Evolutionary conservation across 2,797 vertebrate genomes (phyloP), one percentile per base, ranked within the genome.

Genomic region (Tragelaphus oryx): DNA sequence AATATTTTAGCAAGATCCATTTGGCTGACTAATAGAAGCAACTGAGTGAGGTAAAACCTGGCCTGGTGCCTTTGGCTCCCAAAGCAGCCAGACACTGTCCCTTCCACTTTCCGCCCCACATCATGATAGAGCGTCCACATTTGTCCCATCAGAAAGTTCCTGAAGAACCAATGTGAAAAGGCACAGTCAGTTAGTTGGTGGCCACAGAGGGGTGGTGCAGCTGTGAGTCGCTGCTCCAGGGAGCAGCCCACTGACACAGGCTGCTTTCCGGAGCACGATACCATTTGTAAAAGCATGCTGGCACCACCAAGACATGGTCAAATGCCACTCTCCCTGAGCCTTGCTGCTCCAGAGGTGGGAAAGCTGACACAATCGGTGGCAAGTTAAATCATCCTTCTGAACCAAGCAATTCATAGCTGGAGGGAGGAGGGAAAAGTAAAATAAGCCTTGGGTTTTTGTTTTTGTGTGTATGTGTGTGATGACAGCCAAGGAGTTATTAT

Each of bases 381-480:
- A 44, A 93, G 68, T 65, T 44, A 83, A 96, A 78, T 91, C 87
- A 74, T 89, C 95, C 48, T 85, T 92, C 94, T 89, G 75, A 97
- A 94, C 55, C 33, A 52, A 60, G 50, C 22, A 18, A 60, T 88
- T 96, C 82, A 94, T 80, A 71, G 83, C 65, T 71, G 30, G 52
- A 78, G 13, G n/a, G 44, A 87, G 59, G 71, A 89, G n/a, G 28
- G 62, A 87, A 96, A 93, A 85, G 46, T 6, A 89, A 95, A 95
- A 95, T 55, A 48, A 93, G 59, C 8, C 83, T 90, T 37, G 33
- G 54, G 91, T 62, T 86, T 87, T 87, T 84, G 50, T 92, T 91
- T 90, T 52, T 86, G 48, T 95, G 87, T 94, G 84, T 89, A 41
- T 78, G 84, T 87, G 62, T 50, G 7, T 57, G 28, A n/a, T 85